Conservation (phyloP, 2,797 vertebrate genomes). For the Thunnus albacares region DNA sequence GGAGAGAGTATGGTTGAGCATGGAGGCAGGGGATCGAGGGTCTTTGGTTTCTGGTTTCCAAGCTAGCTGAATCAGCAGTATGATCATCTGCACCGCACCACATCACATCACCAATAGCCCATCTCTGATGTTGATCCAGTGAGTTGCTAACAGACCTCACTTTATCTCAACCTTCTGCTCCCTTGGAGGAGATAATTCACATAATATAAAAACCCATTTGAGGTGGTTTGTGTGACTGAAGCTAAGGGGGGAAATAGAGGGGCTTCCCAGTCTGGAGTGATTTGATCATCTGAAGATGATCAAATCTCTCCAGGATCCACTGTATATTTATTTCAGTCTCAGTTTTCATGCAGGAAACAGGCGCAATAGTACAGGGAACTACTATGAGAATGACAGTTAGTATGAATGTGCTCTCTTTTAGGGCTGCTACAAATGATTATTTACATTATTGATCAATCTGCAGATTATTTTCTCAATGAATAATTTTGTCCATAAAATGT, state of each 20-base stretch:
- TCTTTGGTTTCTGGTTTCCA: conserved; percentile 78
- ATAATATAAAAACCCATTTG: conserved; percentile 59
- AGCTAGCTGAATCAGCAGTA: conserved; percentile 75
- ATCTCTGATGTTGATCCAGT: conserved; percentile 74
- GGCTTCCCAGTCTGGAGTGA: conserved; percentile 23
- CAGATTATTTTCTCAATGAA: too few relatives aligned
- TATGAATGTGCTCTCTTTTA: background rate
- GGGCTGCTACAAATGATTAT: too few relatives aligned
- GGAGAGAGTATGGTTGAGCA: conserved; percentile 48
- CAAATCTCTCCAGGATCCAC: conserved; percentile 41
- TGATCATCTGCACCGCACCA: conserved; percentile 65
- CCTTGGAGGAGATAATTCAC: conserved; percentile 61
- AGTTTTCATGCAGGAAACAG: conserved; percentile 27
- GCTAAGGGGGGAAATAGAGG: conserved; percentile 10
- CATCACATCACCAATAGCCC: conserved; percentile 69
- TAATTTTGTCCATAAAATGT: too few relatives aligned
- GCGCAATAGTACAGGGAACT: background rate
- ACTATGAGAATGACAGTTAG: background rate
- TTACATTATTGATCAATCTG: too few relatives aligned
- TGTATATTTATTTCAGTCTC: conserved; percentile 24
- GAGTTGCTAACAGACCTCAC: conserved; percentile 62
- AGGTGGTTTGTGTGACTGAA: conserved; percentile 66
- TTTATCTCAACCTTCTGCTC: conserved; percentile 71
- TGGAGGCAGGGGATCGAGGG: conserved; percentile 62
- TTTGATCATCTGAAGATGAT: conserved; percentile 46